Evolutionary conservation across 1,140 invertebrate species (phyloP), one percentile per base, ranked within the genome.

Genomic region (Zaprionus taronus): DNA sequence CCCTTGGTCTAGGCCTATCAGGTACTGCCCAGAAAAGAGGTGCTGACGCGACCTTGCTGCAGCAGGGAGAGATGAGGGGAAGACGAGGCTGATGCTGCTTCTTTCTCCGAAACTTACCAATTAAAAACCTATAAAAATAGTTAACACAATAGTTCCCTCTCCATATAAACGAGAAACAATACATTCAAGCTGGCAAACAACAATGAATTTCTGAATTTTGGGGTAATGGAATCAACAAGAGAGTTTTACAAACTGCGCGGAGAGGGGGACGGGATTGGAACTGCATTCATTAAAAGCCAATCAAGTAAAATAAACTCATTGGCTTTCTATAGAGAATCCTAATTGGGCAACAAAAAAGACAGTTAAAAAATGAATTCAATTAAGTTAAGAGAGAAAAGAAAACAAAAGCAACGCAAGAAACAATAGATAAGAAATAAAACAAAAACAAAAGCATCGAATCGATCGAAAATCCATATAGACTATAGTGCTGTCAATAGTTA

Each of bases 231-330:
- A 66, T 28, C n/a, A 24, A 12, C 28, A 17, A 66, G 31, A 65
- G 36, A 44, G 34, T 44, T n/a, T 44, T 44, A n/a, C 38, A 15
- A 15, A 15, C 11, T 15, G 11, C 4, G 51, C 28, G 4, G 24
- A 26, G 24, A 26, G 24, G 24, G 24, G 17, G 24, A 5, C 2
- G 17, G 34, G 31, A 11, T 9, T 47, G n/a, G 28, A 68, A 77
- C 78, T 79, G 80, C 80, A 77, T 87, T 86, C 80, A 86, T 86
- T 87, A 86, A 86, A 77, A 83, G 55, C 38, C 77, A 56, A 86
- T 86, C 81, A 86, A 83, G 82, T 75, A 55, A 86, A 86, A 87
- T 87, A 86, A 86, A 86, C 83, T 79, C 83, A 86, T 87, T 86
- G 83, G 60, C 77, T 86, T 86, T 86, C 83, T 86, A 86, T 83